A percentile compares a stretch with the other conserved stretches of the same genome.
These are phyloP conservation scores for Galeruca laticollis DNA, from an alignment of 2,888 invertebrate species.

Conservation along the genomic window DNA sequence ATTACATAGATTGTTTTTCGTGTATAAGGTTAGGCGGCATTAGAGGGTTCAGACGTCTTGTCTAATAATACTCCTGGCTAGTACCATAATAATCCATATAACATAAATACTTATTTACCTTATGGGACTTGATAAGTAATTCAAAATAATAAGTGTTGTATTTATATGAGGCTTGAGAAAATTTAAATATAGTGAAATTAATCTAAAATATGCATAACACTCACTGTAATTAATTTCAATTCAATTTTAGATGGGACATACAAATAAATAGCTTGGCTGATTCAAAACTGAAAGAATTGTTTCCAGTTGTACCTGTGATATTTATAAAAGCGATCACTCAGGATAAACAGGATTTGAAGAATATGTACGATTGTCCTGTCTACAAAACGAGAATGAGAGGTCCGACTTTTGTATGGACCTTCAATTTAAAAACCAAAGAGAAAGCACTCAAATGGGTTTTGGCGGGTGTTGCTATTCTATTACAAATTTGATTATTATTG, in stretches of 20 bases:
- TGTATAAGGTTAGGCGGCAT: slow-evolving; percentile 1
- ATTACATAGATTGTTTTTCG: background rate
- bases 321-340: slow-evolving; percentile 87
- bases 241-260: slow-evolving; percentile 81
- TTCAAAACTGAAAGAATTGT: slow-evolving; percentile 89
- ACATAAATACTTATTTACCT: no score
- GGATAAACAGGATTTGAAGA: slow-evolving; percentile 89
- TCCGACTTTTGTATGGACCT: slow-evolving; percentile 95
- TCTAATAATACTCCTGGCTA: no score
- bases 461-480: slow-evolving; percentile 90
- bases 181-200: background rate
- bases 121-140: no score
- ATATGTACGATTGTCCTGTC: slow-evolving; percentile 92
- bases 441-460: slow-evolving; percentile 92
- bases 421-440: slow-evolving; percentile 90
- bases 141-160: no score
- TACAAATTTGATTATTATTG: slow-evolving; percentile 76
- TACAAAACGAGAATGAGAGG: slow-evolving; percentile 92
- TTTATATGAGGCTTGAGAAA: no score
- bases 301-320: slow-evolving; percentile 91
- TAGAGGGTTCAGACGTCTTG: no score
- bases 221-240: background rate
- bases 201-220: background rate
- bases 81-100: no score
- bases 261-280: slow-evolving; percentile 83